phyloP scores from a whole-genome alignment of 2,888 invertebrate genomes.

The Leucania comma region DNA sequence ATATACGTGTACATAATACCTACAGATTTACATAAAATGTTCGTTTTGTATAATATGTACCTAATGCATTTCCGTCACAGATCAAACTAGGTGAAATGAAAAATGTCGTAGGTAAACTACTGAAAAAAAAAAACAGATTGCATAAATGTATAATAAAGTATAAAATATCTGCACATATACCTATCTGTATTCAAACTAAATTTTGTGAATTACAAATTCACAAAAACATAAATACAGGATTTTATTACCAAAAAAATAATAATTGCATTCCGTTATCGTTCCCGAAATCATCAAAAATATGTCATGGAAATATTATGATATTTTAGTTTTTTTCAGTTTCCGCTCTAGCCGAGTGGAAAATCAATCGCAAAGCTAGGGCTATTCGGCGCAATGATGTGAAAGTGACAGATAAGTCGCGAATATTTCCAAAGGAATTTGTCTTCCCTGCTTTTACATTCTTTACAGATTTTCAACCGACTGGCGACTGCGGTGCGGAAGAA shows the following conservation, averaged over 20 bases:
- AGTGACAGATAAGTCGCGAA: constrained; percentile 73
- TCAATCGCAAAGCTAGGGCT: constrained; percentile 69
- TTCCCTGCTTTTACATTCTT: constrained; percentile 57
- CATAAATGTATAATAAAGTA: not conserved
- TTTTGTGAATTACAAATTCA: not conserved
- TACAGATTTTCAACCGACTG: constrained; percentile 35
- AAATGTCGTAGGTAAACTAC: no score
- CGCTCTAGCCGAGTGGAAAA: constrained; percentile 71
- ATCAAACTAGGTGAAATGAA: constrained; percentile 1
- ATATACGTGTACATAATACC: constrained; percentile 35
- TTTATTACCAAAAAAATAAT: not conserved
- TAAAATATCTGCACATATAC: not conserved
- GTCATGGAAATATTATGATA: constrained; percentile 47
- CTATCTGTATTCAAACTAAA: not conserved
- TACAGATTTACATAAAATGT: constrained; percentile 32
- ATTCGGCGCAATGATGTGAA: constrained; percentile 71
- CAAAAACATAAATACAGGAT: not conserved
- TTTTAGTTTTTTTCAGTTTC: constrained; percentile 66
- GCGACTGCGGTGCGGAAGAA: constrained; percentile 38
- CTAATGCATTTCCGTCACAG: not conserved
- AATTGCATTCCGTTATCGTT: constrained; percentile 13
- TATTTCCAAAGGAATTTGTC: constrained; percentile 60
- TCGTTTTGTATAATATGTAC: constrained; percentile 7
- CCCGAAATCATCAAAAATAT: constrained; percentile 30
- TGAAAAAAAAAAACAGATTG: no score